Percentiles rank a stretch among this genome's conserved stretches.
These are phyloP conservation scores for Rhyacichthys aspro DNA, from an alignment of 2,797 vertebrate genomes.

Conservation along the genomic window DNA sequence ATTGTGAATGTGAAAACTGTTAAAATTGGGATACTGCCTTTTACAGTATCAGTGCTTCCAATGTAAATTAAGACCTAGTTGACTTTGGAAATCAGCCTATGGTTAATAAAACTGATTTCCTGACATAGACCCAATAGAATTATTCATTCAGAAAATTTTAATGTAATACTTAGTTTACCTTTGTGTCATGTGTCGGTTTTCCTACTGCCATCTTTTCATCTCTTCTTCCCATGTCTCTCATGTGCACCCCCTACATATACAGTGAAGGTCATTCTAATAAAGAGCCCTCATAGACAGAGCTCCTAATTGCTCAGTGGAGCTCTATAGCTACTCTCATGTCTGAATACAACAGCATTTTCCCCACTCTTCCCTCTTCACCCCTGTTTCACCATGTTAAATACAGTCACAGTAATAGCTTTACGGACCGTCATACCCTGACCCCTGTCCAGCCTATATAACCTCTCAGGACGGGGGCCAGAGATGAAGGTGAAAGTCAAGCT, in stretches of 20 bases:
- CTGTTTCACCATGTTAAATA: conserved; percentile 72
- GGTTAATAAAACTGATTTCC: background rate
- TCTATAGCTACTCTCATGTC: conserved; percentile 72
- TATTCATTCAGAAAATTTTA: background rate
- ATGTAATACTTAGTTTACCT: conserved; percentile 36
- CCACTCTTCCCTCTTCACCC: conserved; percentile 47
- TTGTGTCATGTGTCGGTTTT: conserved; percentile 48
- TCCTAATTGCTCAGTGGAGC: conserved; percentile 74
- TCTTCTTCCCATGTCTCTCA: conserved; percentile 1
- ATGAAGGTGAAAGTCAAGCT: conserved; percentile 43
- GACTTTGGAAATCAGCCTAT: background rate
- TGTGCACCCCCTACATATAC: conserved; percentile 13
- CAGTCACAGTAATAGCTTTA: conserved; percentile 62
- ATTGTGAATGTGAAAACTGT: conserved; percentile 26
- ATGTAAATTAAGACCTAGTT: conserved; percentile 18
- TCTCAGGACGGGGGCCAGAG: conserved; percentile 55
- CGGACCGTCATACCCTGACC: conserved; percentile 59
- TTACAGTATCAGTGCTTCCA: conserved; percentile 1
- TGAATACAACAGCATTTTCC: conserved; percentile 74
- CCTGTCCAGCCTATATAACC: conserved; percentile 50
- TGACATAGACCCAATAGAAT: conserved; percentile 3
- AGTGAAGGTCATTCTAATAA: conserved; percentile 82
- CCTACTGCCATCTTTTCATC: conserved; percentile 46
- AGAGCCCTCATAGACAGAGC: conserved; percentile 71
- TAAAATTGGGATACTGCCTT: conserved; percentile 20